Evolutionary conservation across 2,113 vertebrate genomes (phyloP).

Genomic region (Nestor notabilis): DNA sequence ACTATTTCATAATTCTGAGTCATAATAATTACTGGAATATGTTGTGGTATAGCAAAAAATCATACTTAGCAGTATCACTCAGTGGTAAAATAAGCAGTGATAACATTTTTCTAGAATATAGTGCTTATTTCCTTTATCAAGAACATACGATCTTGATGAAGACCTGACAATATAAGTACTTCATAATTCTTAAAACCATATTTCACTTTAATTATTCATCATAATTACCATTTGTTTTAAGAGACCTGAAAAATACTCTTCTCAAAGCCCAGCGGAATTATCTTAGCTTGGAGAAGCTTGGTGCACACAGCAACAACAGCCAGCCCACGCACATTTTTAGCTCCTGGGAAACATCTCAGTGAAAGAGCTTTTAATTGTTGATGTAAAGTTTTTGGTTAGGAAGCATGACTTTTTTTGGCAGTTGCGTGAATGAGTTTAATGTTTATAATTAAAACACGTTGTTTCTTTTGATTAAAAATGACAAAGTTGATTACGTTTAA

Average conservation of each 20-base stretch:
- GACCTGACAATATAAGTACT: background rate
- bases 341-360: background rate
- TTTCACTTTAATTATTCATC: background rate
- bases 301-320: background rate
- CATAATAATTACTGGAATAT: background rate
- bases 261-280: background rate
- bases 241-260: background rate
- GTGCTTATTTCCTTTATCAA: background rate
- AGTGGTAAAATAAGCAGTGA: background rate
- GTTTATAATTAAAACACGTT: background rate
- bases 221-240: background rate
- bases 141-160: background rate
- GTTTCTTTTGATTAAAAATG: conserved; percentile 1
- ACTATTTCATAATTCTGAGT: background rate
- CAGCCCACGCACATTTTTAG: background rate
- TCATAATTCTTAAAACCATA: background rate
- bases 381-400: background rate
- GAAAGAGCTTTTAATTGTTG: background rate
- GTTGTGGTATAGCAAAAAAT: background rate
- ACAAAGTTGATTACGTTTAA: background rate
- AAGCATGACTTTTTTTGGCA: background rate
- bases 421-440: background rate
- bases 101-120: background rate
- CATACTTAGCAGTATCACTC: background rate
- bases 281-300: background rate